A percentile compares a stretch with the other conserved stretches of the same genome.
Evolutionary conservation across 2,888 invertebrate genomes (phyloP).

Genomic region (Nemotelus nigrinus): DNA sequence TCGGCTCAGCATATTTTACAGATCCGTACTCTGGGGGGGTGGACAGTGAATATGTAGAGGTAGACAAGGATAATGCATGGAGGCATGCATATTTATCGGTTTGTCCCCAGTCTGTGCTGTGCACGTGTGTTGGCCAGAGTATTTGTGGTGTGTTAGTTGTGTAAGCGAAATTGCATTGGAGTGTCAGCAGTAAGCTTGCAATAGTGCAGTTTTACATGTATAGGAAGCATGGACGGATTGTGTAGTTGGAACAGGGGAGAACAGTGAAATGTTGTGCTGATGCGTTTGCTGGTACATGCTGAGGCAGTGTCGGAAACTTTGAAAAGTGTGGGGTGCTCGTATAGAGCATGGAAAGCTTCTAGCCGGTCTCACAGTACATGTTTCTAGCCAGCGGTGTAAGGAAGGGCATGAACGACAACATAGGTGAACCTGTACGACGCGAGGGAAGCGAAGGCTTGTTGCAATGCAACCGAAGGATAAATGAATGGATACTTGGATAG

Average conservation of each 20-base stretch:
- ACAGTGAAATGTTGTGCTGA: constrained; percentile 9
- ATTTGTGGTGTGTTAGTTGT: constrained; percentile 14
- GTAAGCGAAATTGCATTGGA: constrained; percentile 22
- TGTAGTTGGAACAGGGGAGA: constrained; percentile 23
- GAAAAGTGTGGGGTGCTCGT: constrained; percentile 35
- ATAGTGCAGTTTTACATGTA: constrained; percentile 37
- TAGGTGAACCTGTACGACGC: constrained; percentile 6
- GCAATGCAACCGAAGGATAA: constrained; percentile 39
- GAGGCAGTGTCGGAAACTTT: not conserved
- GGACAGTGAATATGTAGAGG: not conserved
- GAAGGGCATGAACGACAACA: constrained; percentile 12
- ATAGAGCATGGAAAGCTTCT: constrained; percentile 28
- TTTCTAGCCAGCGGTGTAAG: constrained; percentile 18
- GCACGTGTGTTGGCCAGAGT: not conserved
- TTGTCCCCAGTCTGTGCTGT: not conserved
- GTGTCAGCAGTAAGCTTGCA: constrained; percentile 26
- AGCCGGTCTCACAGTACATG: constrained; percentile 32
- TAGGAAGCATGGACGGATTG: constrained; percentile 10
- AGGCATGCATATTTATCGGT: not conserved
- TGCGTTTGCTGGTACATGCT: not conserved
- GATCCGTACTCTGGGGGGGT: constrained; percentile 6
- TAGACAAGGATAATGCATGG: not conserved
- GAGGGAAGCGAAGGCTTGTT: constrained; percentile 1
- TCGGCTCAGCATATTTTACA: constrained; percentile 15
- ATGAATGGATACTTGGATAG: constrained; percentile 38